Percentiles rank a stretch among this genome's conserved stretches.
Conservation (phyloP, 2,113 vertebrate species). For the Chrysochloris asiatica region DNA sequence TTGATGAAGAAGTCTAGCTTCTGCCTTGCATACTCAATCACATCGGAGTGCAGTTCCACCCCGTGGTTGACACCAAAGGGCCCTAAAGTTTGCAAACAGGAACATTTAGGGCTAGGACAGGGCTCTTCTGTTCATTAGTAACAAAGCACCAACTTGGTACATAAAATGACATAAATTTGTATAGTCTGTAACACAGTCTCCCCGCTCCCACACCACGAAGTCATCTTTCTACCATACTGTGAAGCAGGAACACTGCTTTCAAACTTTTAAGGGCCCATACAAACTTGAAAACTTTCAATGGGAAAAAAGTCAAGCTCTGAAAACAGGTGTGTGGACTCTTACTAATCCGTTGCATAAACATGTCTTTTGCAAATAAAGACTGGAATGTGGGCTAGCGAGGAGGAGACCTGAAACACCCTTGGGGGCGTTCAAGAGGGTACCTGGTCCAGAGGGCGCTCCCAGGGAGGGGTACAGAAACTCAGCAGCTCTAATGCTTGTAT, state of each 20-base stretch:
- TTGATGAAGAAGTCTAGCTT: constrained; percentile 97
- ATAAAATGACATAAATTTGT: neutral
- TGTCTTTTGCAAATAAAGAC: neutral
- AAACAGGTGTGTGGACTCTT: neutral
- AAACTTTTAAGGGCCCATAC: neutral
- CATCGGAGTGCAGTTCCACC: constrained; percentile 94
- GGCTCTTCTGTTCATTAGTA: neutral
- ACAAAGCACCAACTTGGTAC: neutral
- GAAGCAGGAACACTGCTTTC: neutral
- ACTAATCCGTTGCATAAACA: neutral
- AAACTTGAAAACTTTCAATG: no score
- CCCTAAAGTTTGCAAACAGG: constrained; percentile 84
- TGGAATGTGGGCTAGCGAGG: no score
- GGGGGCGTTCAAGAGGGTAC: no score
- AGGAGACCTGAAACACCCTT: no score
- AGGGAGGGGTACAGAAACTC: neutral
- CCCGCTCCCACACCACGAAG: neutral
- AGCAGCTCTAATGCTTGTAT: neutral
- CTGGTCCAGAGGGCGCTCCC: neutral
- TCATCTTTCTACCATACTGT: neutral
- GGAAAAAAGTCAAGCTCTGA: neutral
- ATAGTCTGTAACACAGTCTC: no score
- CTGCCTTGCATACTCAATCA: constrained; percentile 96
- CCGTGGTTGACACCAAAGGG: constrained; percentile 97
- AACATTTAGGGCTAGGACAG: neutral